Percentiles rank a stretch among this genome's conserved stretches.
Evolutionary conservation across 2,797 vertebrate genomes (phyloP).

Genomic region (Clamator glandarius): DNA sequence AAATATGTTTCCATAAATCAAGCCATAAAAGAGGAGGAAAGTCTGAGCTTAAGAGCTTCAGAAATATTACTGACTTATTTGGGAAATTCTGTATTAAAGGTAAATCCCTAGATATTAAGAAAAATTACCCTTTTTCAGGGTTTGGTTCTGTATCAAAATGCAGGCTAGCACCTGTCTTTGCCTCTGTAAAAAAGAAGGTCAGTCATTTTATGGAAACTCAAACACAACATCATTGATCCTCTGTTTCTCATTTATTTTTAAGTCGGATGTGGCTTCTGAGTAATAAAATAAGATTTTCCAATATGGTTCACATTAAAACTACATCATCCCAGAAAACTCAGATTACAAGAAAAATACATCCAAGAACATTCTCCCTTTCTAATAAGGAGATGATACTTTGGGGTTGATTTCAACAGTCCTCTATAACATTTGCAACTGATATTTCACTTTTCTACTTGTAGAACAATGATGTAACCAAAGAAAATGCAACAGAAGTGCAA

Average conservation of each 20-base stretch:
- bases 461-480: neutral
- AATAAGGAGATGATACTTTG: neutral
- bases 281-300: neutral
- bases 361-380: neutral
- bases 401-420: neutral
- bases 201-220: slow-evolving; percentile 18
- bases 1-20: neutral
- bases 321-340: neutral
- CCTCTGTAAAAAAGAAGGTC: slow-evolving; percentile 49
- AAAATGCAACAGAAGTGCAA: neutral
- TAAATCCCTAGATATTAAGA: neutral
- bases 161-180: slow-evolving; percentile 1
- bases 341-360: neutral
- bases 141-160: neutral
- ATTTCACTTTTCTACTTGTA: neutral
- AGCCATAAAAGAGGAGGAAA: neutral
- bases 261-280: neutral
- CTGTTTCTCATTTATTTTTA: slow-evolving; percentile 27
- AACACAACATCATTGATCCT: neutral
- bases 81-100: neutral
- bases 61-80: neutral
- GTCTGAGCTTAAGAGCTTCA: neutral
- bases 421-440: neutral
- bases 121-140: neutral
- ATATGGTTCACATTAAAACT: neutral